Evolutionary conservation across 2,113 vertebrate genomes (phyloP).

Genomic region (Varanus komodoensis): DNA sequence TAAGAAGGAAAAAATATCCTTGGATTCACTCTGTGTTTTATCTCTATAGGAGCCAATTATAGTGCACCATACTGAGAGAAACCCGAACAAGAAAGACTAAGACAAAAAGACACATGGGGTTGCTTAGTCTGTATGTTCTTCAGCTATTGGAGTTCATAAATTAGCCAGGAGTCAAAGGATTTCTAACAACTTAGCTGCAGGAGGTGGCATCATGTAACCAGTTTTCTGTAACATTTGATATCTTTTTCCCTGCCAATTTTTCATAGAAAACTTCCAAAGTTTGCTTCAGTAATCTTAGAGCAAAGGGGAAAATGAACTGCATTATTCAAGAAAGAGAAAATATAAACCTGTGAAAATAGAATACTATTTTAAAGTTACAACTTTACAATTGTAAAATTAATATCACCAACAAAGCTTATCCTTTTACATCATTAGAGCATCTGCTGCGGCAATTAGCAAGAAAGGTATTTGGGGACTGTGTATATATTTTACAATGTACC

Average conservation of each 20-base stretch:
- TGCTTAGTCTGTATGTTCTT: constrained; percentile 59
- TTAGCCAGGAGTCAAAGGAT: constrained; percentile 74
- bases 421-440: constrained; percentile 68
- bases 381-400: constrained; percentile 63
- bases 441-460: constrained; percentile 65
- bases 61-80: constrained; percentile 72
- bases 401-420: constrained; percentile 52
- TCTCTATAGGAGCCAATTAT: constrained; percentile 80
- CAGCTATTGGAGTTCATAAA: constrained; percentile 70
- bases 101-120: constrained; percentile 72
- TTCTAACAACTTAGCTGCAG: constrained; percentile 71
- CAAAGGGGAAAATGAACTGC: constrained; percentile 34
- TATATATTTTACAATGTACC: constrained; percentile 69
- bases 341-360: constrained; percentile 47
- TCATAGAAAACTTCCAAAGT: constrained; percentile 53
- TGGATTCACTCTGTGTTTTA: constrained; percentile 65
- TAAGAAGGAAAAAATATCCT: constrained; percentile 58
- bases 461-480: constrained; percentile 60
- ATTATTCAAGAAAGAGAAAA: constrained; percentile 33
- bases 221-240: constrained; percentile 53
- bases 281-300: constrained; percentile 36
- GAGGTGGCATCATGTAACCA: constrained; percentile 57
- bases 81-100: constrained; percentile 70
- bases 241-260: constrained; percentile 57
- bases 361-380: constrained; percentile 47